Base-by-base conservation (phyloP, 2,888 invertebrate genomes). In the Allacma fusca region DNA sequence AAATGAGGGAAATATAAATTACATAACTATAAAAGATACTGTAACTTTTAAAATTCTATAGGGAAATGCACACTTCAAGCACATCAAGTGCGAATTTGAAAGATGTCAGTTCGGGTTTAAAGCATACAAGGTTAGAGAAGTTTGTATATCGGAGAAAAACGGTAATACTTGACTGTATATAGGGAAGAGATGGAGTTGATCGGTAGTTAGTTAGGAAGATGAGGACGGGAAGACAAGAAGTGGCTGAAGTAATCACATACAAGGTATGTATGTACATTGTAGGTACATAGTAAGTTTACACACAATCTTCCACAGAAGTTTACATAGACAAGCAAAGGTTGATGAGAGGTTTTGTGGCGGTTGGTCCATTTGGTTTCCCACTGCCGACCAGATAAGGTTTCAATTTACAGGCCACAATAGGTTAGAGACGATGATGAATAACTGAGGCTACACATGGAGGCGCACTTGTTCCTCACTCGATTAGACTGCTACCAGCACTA, bases 321-420 rank as follows among this genome's bases (percentile, higher is more conserved):
- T 40, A 40, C 40, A 40, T 40, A 40, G 5, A 62, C 1, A 62
- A 62, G 62, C 13, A n/a, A 9, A 57, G 43, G 23, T 43, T 43
- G 70, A 65, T 68, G 59, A n/a, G 26, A 57, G 26, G 57, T 72
- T 70, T 26, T 72, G 40, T 72, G 57, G 59, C 29, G 57, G 72
- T 59, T 57, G 73, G 29, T 44, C 74, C 43, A 65, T 64, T 74
- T 43, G 67, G 43, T 73, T 62, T 13, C 28, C 50, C 28, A 21
- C 19, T 50, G 19, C 23, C 24, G 28, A 44, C 13, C 19, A 74
- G 81, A 81, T 81, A 81, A 81, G 78, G 79, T 78, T 81, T 81
- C 81, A 81, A 81, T 81, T 81, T 81, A 79, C 74, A 72, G 75
- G 78, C 70, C 77, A 81, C 79, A 81, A 81, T 81, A 78, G 79